phyloP scores from a whole-genome alignment of 2,888 invertebrate genomes.

The Sepiola atlantica region DNA sequence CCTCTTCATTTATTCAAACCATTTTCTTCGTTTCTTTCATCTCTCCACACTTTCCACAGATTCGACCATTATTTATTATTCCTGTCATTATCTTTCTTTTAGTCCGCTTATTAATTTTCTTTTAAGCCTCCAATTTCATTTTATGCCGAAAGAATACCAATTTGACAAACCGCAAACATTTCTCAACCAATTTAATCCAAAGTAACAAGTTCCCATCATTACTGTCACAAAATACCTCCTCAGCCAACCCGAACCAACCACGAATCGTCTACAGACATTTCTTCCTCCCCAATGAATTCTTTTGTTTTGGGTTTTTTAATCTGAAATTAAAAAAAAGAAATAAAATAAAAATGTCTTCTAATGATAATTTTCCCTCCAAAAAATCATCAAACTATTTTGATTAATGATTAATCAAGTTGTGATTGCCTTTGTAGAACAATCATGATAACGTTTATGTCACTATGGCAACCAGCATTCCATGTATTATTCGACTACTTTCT shows the following conservation, averaged over 20 bases:
- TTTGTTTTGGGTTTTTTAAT: neutral
- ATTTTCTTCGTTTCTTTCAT: neutral
- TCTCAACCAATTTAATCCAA: slow-evolving; percentile 20
- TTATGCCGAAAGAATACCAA: neutral
- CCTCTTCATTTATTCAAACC: neutral
- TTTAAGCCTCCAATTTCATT: neutral
- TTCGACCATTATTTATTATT: too few species aligned
- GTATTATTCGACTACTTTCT: too few species aligned
- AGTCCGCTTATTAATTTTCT: neutral
- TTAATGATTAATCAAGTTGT: slow-evolving; percentile 16
- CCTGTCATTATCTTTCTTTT: neutral
- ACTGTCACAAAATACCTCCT: neutral
- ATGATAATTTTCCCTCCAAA: neutral
- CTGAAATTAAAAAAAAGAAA: neutral
- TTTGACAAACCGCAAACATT: slow-evolving; percentile 19
- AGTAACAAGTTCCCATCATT: neutral
- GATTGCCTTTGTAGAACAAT: neutral
- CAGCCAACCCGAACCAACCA: neutral
- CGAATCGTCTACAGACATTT: neutral
- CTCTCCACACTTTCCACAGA: too few species aligned
- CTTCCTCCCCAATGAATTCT: neutral
- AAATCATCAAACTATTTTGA: neutral
- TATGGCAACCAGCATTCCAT: neutral
- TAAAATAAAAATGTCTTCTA: neutral
- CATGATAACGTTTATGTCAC: neutral